A percentile compares a stretch with the other conserved stretches of the same genome.
Conservation (phyloP, 2,113 vertebrate genomes). For the Corythornis vintsioides region DNA sequence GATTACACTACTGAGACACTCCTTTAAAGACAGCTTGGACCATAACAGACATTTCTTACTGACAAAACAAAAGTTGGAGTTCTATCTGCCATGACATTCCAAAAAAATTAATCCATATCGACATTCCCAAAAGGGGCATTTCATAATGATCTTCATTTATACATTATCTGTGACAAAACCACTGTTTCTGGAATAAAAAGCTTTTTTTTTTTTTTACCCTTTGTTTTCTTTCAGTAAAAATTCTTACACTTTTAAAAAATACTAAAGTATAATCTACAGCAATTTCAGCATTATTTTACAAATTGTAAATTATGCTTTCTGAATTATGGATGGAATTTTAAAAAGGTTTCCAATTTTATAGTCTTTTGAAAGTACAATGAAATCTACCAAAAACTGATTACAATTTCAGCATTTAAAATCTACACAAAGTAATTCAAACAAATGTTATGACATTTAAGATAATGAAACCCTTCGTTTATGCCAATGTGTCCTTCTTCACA, state of each 20-base stretch:
- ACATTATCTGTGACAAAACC: conserved; percentile 59
- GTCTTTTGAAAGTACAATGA: conserved; percentile 74
- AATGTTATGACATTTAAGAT: conserved; percentile 87
- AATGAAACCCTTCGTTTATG: conserved; percentile 81
- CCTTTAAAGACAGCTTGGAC: neutral
- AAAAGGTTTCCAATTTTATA: conserved; percentile 62
- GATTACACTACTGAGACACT: neutral
- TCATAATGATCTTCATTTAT: conserved; percentile 53
- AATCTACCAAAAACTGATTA: conserved; percentile 75
- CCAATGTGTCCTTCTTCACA: conserved; percentile 77
- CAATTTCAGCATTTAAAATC: conserved; percentile 80
- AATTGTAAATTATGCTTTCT: conserved; percentile 73
- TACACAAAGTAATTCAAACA: conserved; percentile 81
- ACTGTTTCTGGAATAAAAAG: conserved; percentile 61
- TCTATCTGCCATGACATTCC: neutral
- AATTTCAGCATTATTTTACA: conserved; percentile 69
- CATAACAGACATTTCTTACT: neutral
- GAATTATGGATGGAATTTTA: conserved; percentile 71
- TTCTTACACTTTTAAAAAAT: conserved; percentile 69
- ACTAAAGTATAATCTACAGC: conserved; percentile 55
- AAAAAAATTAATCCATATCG: conserved; percentile 45
- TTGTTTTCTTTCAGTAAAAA: conserved; percentile 66
- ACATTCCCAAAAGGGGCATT: conserved; percentile 38
- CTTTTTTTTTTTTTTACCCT: conserved; percentile 45
- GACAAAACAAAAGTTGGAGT: conserved; percentile 44